Evolutionary conservation across 2,888 invertebrate species (phyloP), one percentile per base, ranked within the genome.

Genomic region (Proisotoma minuta): DNA sequence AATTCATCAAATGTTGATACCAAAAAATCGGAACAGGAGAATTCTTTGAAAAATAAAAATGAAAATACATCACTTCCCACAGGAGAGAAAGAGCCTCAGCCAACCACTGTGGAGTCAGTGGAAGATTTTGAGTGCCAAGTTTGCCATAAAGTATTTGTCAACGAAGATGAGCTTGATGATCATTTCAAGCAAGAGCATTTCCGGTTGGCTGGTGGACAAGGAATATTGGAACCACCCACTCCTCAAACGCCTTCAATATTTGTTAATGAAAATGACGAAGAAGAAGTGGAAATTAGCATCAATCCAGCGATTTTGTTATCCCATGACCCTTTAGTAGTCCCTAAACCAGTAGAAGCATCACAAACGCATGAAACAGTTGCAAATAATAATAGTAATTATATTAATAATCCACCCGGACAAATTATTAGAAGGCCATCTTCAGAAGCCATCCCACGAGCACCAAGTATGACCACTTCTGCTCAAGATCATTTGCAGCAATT

Each of bases 151-250:
- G 53, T 58, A 18, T 73, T 71, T 34, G 40, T 53, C 0, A 57
- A 58, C 24, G 69, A 71, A 43, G 66, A 68, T 0, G 73, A 71
- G 23, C 48, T 73, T 2, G 22, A 63, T 3, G 34, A 50, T 15
- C 73, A 73, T 64, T 73, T 73, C 26, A 70, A 62, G 22, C 39
- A 62, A 29, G 69, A 60, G 34, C 73, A 73, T 61, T 64, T 73
- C 24, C 57, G 70, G 18, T 50, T 66, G 8, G 68, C 61, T 1
- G 40, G 5, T 2, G 54, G 34, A 8, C 53, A 48, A 15, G 66
- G 59, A 58, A 66, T 73, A 20, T 48, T 70, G 10, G 73, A 73
- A 49, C 73, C 73, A 1, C 71, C 70, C 39, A 71, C 70, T 54
- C 73, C 73, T 2, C 2, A 48, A 47, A 5, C 34, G 8, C n/a